A percentile compares a stretch with the other conserved stretches of the same genome.
Conservation (phyloP, 1,140 invertebrate species). For the Contarinia nasturtii region DNA sequence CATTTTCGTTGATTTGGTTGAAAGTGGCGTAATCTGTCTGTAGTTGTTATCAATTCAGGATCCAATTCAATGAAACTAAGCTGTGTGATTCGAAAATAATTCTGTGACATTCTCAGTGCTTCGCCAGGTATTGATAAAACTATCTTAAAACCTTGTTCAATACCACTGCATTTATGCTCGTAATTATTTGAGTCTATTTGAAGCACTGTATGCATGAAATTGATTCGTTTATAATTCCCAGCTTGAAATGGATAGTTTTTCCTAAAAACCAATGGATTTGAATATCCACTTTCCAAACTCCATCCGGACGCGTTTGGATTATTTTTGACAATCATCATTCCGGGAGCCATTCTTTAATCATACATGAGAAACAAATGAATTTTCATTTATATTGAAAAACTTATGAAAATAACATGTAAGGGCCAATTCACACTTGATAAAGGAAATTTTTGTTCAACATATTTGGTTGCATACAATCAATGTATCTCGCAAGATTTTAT, state of each 20-base stretch:
- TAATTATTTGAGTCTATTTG: not conserved
- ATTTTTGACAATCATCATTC: not conserved
- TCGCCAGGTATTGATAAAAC: not conserved
- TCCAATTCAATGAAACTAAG: slow-evolving; percentile 26
- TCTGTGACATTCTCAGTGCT: not conserved
- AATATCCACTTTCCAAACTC: not conserved
- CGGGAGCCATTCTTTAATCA: not conserved
- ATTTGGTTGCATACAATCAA: no score
- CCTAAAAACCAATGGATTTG: not conserved
- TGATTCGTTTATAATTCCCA: not conserved
- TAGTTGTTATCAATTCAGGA: slow-evolving; percentile 41
- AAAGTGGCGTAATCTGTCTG: slow-evolving; percentile 25
- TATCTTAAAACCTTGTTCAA: not conserved
- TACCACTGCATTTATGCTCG: not conserved
- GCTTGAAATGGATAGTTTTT: not conserved
- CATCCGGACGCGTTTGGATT: not conserved
- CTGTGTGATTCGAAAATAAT: not conserved
- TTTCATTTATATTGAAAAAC: no score
- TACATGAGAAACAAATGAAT: not conserved
- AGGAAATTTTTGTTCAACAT: no score
- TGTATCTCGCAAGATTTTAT: no score
- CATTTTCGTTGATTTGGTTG: slow-evolving; percentile 16
- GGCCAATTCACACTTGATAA: no score
- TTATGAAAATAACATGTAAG: no score
- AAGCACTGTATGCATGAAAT: not conserved